Evolutionary conservation across 2,113 vertebrate genomes (phyloP), one percentile per base, ranked within the genome.

Genomic region (Leucosticte australis): DNA sequence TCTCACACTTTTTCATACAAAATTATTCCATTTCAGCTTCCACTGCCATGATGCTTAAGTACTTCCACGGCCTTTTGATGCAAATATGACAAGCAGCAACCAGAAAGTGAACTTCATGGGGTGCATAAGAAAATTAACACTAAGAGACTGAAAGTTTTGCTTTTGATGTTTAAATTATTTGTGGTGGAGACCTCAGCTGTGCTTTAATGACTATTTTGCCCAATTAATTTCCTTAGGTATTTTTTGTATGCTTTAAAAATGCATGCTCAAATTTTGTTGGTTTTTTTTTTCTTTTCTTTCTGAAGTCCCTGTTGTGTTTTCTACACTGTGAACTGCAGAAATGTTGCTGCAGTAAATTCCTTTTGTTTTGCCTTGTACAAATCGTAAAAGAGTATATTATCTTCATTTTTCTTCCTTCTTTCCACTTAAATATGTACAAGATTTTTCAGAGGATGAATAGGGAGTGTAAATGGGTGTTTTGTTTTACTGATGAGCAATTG

Each of bases 321-420:
- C n/a, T 50, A 53, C 13, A 57, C 11, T 52, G 16, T 60, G 74
- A 90, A 60, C 28, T 12, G 31, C 47, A 82, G 31, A 94, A 94
- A 57, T 1, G 21, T 82, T 84, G 17, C n/a, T 35, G n/a, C 46
- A 89, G 81, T 94, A 94, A 95, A 97, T 89, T 87, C 53, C 6
- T 73, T 82, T 94, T 85, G 56, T 87, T 95, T 95, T 92, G 65
- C 41, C 18, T 76, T 82, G 46, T 57, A 83, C 16, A 11, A 91
- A 91, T 82, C 6, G 0, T 95, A 95, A 92, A 96, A 87, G 31
- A 41, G 49, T 85, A 62, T 92, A 97, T 94, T 92, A 87, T 95
- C 70, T 91, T 96, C 74, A 95, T 96, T 89, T 92, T 69, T 95
- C 91, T 97, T 95, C 53, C 42, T 85, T 79, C 53, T 89, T 91